Base-by-base conservation (phyloP, 1,140 invertebrate genomes). In the Uloborus diversus region DNA sequence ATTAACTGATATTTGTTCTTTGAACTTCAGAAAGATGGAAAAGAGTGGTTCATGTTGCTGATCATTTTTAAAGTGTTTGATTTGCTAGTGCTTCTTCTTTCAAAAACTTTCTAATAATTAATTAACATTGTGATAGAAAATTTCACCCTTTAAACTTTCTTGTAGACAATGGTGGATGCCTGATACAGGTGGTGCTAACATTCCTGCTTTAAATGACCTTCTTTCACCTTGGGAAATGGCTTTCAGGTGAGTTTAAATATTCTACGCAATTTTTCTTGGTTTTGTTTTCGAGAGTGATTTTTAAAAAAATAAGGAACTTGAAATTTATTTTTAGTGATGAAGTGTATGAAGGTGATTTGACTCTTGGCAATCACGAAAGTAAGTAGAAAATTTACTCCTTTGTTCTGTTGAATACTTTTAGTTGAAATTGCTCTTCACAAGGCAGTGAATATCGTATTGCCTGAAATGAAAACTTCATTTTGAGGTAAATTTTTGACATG, bases 111-210 rank as follows among this genome's bases (percentile, higher is more conserved):
- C n/a, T n/a, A n/a, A n/a, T n/a, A n/a, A n/a, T n/a, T n/a, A n/a
- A n/a, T n/a, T n/a, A n/a, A n/a, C n/a, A n/a, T n/a, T n/a, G n/a
- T n/a, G n/a, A n/a, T n/a, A n/a, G n/a, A n/a, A n/a, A n/a, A n/a
- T n/a, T n/a, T n/a, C n/a, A n/a, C n/a, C n/a, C n/a, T n/a, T n/a
- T n/a, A n/a, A n/a, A n/a, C n/a, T 57, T 73, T 82, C 65, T 85
- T 85, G 17, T 84, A 91, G 91, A 80, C 90, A 91, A 82, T 91
- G 90, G 91, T 94, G 95, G 94, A 92, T 95, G 88, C 95, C 96
- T 5, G 94, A 96, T 84, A 97, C 95, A 0, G 96, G 97, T n/a
- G 96, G 96, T 4, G 90, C 95, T 1, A 98, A 98, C 88, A 90
- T 98, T 68, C 96, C 96, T 5, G 96, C 96, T 1, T 85, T 98